Evolutionary conservation across 2,797 vertebrate species (phyloP).

Genomic region (Lepus townsendii): DNA sequence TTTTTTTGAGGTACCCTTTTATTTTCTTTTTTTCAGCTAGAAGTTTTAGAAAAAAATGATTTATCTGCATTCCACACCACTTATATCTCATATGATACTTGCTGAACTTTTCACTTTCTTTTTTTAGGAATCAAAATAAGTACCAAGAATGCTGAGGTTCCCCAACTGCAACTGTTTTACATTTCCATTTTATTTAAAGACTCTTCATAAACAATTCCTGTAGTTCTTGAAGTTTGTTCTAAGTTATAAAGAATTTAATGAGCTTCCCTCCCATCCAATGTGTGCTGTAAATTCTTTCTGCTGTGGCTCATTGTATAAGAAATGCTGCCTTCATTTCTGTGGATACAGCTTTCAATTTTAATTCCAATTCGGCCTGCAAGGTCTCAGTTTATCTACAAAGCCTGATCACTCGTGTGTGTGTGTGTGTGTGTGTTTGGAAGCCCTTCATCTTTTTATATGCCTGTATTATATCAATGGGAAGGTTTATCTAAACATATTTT

Average conservation of each 20-base stretch:
- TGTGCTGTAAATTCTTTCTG: background rate
- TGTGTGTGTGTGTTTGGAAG: background rate
- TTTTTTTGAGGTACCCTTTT: too few relatives aligned
- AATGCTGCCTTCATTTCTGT: rapidly evolving
- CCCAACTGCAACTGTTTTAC: background rate
- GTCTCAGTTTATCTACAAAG: background rate
- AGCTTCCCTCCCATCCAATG: background rate
- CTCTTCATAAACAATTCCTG: background rate
- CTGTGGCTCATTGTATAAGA: background rate
- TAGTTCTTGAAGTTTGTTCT: background rate
- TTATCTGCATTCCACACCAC: background rate
- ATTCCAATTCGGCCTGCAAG: background rate
- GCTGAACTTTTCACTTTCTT: background rate
- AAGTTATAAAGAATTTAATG: background rate
- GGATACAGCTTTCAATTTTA: background rate
- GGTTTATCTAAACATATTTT: background rate
- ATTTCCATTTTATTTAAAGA: background rate
- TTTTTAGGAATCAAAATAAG: background rate
- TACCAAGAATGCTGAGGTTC: background rate
- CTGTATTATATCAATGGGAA: background rate
- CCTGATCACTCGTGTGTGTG: background rate
- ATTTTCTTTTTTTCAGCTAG: too few relatives aligned
- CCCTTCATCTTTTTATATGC: background rate
- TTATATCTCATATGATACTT: background rate
- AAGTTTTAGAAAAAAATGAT: background rate